Evolutionary conservation across 2,113 vertebrate species (phyloP), one percentile per base, ranked within the genome.

Genomic region (Chaetops frenatus): DNA sequence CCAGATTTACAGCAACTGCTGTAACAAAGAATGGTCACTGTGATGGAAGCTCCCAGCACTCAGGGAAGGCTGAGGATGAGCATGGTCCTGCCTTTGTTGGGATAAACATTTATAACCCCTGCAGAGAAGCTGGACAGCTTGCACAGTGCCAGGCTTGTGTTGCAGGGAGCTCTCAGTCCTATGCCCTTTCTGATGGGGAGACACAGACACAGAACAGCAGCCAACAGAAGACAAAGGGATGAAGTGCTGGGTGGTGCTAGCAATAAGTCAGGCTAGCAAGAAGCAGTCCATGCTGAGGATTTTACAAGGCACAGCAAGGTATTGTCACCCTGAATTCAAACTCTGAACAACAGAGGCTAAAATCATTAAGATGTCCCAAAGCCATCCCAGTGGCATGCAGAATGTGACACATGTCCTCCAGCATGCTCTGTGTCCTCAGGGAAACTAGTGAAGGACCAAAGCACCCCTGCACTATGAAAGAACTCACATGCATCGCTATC

Each of bases 31-130:
- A 4, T 48, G 56, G 47, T 35, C 0, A 2, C 71, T 86, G 50
- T 58, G 65, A 44, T 48, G 56, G 91, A 31, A 92, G 12, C 15
- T 73, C 11, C 53, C 38, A 69, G 67, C n/a, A 58, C 21, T 48
- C 4, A 10, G n/a, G 45, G 14, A 17, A 50, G 33, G 23, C 51
- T 86, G 48, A 69, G 67, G 28, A 51, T 66, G 47, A 90, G 22
- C 0, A 0, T 1, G 3, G 47, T 56, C 23, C 67, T 64, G 19
- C 12, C 42, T 91, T 29, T 12, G 1, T 66, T 36, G 40, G 27
- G 54, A 78, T 53, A 42, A 83, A 18, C 14, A 14, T 81, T 84
- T 82, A 25, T 35, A 72, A 71, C 6, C 38, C 36, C 15, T 44
- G 48, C 27, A 84, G 73, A 84, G 38, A 79, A 69, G 44, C 51